Percentiles rank a stretch among this genome's conserved stretches.
Conservation (phyloP, 2,113 vertebrate species). For the Pampusana beccarii region DNA sequence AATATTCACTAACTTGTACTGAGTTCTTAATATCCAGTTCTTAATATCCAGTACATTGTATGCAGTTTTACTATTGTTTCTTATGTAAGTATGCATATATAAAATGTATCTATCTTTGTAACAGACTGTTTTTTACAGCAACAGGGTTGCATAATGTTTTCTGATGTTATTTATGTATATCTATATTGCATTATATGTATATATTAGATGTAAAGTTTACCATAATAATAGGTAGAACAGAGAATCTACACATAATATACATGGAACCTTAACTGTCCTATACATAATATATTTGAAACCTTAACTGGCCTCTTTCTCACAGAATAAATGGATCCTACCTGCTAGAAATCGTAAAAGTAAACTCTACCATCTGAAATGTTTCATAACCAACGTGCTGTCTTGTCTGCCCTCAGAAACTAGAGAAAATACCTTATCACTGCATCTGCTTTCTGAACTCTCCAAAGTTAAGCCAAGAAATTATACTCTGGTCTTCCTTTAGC, state of each 20-base stretch:
- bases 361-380: neutral
- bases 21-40: neutral
- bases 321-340: neutral
- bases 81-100: neutral
- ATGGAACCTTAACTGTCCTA: neutral
- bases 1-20: neutral
- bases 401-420: neutral
- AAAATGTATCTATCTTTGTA: neutral
- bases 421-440: neutral
- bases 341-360: neutral
- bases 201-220: neutral
- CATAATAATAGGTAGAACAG: neutral
- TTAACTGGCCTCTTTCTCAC: neutral
- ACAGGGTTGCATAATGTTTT: neutral
- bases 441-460: neutral
- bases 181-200: neutral
- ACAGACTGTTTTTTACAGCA: neutral
- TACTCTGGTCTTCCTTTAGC: neutral
- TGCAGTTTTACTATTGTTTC: neutral
- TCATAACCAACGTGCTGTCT: neutral
- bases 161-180: neutral
- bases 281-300: neutral
- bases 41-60: neutral
- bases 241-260: neutral
- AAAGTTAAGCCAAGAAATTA: neutral